A percentile compares a stretch with the other conserved stretches of the same genome.
Conservation (phyloP, 2,888 invertebrate species). For the Aphrophora alni region DNA sequence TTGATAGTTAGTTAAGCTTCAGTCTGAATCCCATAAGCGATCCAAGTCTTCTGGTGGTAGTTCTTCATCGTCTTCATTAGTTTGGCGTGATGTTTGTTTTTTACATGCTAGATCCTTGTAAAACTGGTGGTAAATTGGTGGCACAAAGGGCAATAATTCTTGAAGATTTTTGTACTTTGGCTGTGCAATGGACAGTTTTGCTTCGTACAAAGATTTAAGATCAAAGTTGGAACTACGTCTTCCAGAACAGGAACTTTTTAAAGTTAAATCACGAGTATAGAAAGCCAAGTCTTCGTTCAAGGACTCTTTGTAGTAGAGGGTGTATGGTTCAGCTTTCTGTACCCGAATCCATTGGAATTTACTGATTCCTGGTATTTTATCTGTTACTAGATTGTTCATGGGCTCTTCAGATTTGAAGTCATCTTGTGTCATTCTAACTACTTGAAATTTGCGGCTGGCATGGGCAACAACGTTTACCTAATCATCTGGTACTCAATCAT, state of each 20-base stretch:
- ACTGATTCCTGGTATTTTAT: not conserved
- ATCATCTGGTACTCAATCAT: slow-evolving; percentile 29
- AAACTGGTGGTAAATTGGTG: slow-evolving; percentile 14
- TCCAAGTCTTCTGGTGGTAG: no score
- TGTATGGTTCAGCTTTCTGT: slow-evolving; percentile 7
- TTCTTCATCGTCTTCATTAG: no score
- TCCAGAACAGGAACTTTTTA: no score
- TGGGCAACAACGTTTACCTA: not conserved
- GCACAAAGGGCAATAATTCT: not conserved
- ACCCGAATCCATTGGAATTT: slow-evolving; percentile 10
- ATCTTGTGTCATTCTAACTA: not conserved
- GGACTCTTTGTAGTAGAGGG: slow-evolving; percentile 15
- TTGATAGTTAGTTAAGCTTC: no score
- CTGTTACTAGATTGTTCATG: not conserved
- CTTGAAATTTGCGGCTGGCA: not conserved
- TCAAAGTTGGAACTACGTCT: no score
- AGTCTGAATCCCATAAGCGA: no score
- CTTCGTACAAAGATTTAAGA: no score
- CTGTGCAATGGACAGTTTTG: not conserved
- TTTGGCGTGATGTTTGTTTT: no score
- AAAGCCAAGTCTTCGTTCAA: slow-evolving; percentile 23
- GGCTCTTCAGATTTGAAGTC: not conserved
- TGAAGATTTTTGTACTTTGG: slow-evolving; percentile 19
- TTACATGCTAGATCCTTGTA: no score
- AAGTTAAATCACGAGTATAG: no score